Evolutionary conservation across 2,888 invertebrate species (phyloP).

Genomic region (Auanema sp.): DNA sequence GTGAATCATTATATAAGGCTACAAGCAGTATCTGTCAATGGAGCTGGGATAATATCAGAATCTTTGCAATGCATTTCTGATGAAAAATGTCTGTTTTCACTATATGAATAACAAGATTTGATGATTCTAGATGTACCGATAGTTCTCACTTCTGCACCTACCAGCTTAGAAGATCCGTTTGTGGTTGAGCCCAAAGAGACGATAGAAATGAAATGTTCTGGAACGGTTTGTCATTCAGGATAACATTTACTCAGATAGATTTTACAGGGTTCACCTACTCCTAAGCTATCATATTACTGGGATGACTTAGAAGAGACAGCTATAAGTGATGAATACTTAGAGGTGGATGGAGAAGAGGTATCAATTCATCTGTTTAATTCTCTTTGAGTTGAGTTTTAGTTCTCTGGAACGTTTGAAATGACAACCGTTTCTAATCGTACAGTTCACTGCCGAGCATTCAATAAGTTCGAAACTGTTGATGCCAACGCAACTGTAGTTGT

Average conservation of each 20-base stretch:
- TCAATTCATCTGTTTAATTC: background rate
- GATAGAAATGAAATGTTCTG: constrained; percentile 30
- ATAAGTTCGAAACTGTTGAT: constrained; percentile 34
- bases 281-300: constrained; percentile 27
- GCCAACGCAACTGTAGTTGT: constrained; percentile 21
- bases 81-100: constrained; percentile 25
- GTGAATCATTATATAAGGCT: constrained; percentile 26
- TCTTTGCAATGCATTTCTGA: constrained; percentile 24
- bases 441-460: constrained; percentile 29
- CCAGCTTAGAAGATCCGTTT: constrained; percentile 4
- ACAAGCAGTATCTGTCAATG: constrained; percentile 36
- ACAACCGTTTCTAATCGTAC: constrained; percentile 22
- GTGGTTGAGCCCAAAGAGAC: constrained; percentile 36
- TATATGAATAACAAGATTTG: constrained; percentile 5
- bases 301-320: constrained; percentile 20
- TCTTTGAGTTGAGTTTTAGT: background rate
- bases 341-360: constrained; percentile 9
- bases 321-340: constrained; percentile 17
- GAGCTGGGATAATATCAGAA: constrained; percentile 39
- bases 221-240: constrained; percentile 14
- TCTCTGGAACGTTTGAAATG: constrained; percentile 6
- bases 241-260: background rate
- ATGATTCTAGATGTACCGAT: constrained; percentile 31
- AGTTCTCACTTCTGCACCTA: constrained; percentile 1
- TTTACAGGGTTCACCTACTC: constrained; percentile 30